Conservation (phyloP, 2,113 vertebrate genomes). For the Eretmochelys imbricata region DNA sequence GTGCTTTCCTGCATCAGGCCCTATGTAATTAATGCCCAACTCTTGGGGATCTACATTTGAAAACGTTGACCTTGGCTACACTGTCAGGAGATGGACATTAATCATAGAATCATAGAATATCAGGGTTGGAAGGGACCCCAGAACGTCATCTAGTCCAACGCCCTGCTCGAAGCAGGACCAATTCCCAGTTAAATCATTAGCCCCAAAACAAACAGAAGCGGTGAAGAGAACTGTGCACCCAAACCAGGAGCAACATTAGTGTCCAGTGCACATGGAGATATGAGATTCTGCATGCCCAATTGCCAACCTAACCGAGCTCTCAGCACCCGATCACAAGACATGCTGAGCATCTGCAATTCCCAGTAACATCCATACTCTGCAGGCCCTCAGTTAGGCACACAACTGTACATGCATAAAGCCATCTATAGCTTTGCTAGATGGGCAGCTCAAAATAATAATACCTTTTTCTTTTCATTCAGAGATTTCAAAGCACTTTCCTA, state of each 20-base stretch:
- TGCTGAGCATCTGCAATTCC: not conserved
- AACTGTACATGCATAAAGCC: not conserved
- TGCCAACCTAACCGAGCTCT: not conserved
- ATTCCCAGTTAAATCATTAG: too few relatives aligned
- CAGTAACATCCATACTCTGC: not conserved
- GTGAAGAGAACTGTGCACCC: not conserved
- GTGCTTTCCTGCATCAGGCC: not conserved
- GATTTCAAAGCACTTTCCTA: not conserved
- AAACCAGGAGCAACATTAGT: not conserved
- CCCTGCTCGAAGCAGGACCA: too few relatives aligned
- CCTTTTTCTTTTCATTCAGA: not conserved
- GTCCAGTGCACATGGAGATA: not conserved
- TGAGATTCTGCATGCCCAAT: not conserved
- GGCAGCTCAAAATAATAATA: not conserved
- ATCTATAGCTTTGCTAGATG: not conserved
- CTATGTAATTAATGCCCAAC: too few relatives aligned
- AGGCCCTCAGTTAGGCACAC: not conserved
- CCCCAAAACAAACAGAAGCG: not conserved
- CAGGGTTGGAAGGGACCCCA: too few relatives aligned
- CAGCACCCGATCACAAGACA: not conserved
- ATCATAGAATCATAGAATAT: too few relatives aligned
- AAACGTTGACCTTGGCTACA: not conserved
- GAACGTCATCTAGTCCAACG: too few relatives aligned
- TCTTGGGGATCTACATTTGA: not conserved
- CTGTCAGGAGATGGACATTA: not conserved